A percentile compares a stretch with the other conserved stretches of the same genome.
phyloP scores from a whole-genome alignment of 1,140 invertebrate genomes.

The Andricus grossulariae region DNA sequence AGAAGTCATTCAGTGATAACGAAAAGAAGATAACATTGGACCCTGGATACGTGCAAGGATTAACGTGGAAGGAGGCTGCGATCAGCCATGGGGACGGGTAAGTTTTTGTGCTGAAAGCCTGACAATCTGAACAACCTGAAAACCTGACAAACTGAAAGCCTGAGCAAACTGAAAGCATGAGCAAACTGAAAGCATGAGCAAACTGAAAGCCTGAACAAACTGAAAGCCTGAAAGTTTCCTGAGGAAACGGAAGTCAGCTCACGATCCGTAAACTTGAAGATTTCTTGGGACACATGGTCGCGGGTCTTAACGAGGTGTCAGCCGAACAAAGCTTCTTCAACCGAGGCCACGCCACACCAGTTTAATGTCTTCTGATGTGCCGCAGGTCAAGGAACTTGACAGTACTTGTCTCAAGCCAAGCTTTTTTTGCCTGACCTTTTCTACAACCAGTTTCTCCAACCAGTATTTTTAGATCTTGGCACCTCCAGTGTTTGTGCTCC shows the following conservation, averaged over 20 bases:
- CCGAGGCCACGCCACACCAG: neutral
- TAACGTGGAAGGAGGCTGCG: constrained; percentile 67
- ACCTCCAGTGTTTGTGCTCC: too few species aligned
- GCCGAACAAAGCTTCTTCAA: constrained; percentile 9
- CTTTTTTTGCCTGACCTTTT: constrained; percentile 6
- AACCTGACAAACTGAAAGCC: too few species aligned
- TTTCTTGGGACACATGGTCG: constrained; percentile 17
- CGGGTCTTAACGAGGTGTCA: constrained; percentile 24
- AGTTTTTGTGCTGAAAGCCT: constrained; percentile 49
- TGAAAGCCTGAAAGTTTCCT: neutral
- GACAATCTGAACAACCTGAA: too few species aligned
- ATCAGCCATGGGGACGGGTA: constrained; percentile 74
- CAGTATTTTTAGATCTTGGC: neutral
- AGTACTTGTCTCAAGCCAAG: constrained; percentile 12
- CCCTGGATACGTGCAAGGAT: constrained; percentile 60
- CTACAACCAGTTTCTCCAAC: neutral
- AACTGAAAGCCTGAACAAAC: too few species aligned
- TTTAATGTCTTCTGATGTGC: constrained; percentile 22
- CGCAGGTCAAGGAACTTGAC: constrained; percentile 29
- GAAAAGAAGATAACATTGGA: constrained; percentile 59
- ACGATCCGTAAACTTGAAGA: constrained; percentile 12
- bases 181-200: neutral
- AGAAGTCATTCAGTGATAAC: constrained; percentile 53
- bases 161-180: too few species aligned
- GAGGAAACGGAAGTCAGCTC: constrained; percentile 24